phyloP scores from a whole-genome alignment of 2,113 vertebrate genomes.

The Macaca nemestrina region DNA sequence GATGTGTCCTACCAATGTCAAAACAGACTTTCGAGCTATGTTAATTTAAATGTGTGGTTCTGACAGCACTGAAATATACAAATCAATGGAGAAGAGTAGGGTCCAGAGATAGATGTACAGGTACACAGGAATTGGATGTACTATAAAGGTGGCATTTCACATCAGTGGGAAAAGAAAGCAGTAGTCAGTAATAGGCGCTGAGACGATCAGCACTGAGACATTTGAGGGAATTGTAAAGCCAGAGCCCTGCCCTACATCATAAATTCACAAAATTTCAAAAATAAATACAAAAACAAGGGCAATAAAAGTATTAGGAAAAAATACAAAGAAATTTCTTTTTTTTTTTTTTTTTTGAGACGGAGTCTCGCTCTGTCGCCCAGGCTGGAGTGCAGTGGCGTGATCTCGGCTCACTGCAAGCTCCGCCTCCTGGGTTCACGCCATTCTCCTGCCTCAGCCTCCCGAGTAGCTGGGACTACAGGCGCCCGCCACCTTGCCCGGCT shows the following conservation, averaged over 20 bases:
- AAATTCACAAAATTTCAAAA: background rate
- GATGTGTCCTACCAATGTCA: background rate
- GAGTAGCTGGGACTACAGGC: no score
- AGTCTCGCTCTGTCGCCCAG: no score
- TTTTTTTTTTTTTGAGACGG: no score
- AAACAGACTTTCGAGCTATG: background rate
- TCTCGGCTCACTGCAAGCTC: no score
- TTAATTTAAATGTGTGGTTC: background rate
- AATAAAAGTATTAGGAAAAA: background rate
- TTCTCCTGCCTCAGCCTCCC: no score
- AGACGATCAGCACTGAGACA: background rate
- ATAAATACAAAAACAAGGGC: conserved; percentile 22
- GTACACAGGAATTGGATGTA: background rate
- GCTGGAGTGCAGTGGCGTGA: no score
- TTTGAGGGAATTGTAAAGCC: background rate
- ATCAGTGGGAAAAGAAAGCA: background rate
- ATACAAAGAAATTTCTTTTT: background rate
- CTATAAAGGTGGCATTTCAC: background rate
- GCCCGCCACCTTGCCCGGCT: no score
- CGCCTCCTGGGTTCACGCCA: no score
- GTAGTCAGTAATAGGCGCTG: background rate
- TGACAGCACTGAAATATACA: background rate
- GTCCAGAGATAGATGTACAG: background rate
- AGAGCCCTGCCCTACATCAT: background rate
- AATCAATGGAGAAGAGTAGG: background rate